These are phyloP conservation scores for Proctacanthus coquilletti DNA, from an alignment of 1,140 invertebrate species.

Conservation along the genomic window DNA sequence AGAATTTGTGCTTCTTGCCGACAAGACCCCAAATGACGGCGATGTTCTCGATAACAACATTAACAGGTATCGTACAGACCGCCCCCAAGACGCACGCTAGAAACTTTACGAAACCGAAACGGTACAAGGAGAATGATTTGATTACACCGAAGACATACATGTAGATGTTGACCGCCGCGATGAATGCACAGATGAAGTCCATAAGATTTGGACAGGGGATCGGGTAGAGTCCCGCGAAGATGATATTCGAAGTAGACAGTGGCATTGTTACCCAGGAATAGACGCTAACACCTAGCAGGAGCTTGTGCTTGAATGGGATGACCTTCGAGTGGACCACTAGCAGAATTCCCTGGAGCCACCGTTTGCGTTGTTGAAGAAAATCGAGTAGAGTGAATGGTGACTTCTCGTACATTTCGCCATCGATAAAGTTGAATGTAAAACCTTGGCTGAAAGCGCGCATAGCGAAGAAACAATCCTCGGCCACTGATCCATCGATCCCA, in stretches of 20 bases:
- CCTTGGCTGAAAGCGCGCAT: slow-evolving; percentile 80
- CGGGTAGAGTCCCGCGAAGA: slow-evolving; percentile 69
- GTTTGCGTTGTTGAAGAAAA: slow-evolving; percentile 87
- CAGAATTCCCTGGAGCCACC: slow-evolving; percentile 93
- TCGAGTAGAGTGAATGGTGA: slow-evolving; percentile 90
- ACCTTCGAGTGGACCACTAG: slow-evolving; percentile 80
- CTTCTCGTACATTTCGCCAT: slow-evolving; percentile 97
- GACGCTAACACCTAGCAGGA: slow-evolving; percentile 75
- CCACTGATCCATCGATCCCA: slow-evolving; percentile 88
- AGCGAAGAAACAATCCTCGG: slow-evolving; percentile 93
- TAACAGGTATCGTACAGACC: slow-evolving; percentile 78
- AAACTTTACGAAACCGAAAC: slow-evolving; percentile 68
- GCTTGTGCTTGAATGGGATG: slow-evolving; percentile 68
- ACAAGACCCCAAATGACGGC: slow-evolving; percentile 85
- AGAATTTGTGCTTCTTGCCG: slow-evolving; percentile 89
- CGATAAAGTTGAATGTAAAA: slow-evolving; percentile 82
- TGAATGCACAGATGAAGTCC: slow-evolving; percentile 76
- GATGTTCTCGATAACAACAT: slow-evolving; percentile 84
- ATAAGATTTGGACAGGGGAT: slow-evolving; percentile 70
- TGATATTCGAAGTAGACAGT: slow-evolving; percentile 73
- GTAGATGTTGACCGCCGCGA: slow-evolving; percentile 83
- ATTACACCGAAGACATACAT: slow-evolving; percentile 94
- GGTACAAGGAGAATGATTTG: slow-evolving; percentile 81
- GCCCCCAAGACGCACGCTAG: slow-evolving; percentile 67
- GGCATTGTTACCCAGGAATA: slow-evolving; percentile 95